Evolutionary conservation across 2,113 vertebrate species (phyloP).

Genomic region (Steatornis caripensis): DNA sequence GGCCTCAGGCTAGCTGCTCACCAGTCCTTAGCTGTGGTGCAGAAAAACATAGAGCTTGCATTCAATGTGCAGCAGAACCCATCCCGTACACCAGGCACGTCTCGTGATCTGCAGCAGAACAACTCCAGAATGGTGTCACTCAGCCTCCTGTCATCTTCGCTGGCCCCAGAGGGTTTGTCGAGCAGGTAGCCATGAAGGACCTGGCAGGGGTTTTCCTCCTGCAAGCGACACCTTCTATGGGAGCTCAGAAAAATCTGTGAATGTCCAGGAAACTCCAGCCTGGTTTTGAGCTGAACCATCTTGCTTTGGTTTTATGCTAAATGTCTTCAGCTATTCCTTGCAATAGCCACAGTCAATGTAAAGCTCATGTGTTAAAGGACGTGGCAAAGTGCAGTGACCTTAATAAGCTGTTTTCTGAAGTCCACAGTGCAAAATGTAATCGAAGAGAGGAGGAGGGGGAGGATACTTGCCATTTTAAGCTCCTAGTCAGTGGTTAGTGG

Average conservation of each 20-base stretch:
- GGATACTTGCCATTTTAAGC: not conserved
- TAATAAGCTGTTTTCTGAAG: not conserved
- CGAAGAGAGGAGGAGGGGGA: accelerated
- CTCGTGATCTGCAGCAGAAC: not conserved
- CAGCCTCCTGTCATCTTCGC: not conserved
- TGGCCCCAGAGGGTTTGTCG: not conserved
- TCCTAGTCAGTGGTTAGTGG: not conserved
- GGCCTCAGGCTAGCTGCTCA: not conserved
- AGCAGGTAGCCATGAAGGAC: not conserved
- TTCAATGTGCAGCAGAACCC: not conserved
- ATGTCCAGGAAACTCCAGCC: not conserved
- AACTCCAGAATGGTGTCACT: not conserved
- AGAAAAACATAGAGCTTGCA: not conserved
- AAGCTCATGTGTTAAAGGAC: not conserved
- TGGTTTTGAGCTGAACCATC: not conserved
- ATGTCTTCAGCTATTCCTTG: not conserved
- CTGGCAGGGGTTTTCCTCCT: not conserved
- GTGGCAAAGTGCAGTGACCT: not conserved
- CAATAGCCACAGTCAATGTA: not conserved
- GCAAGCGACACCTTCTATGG: accelerated
- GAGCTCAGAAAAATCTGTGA: not conserved
- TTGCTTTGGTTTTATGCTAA: not conserved
- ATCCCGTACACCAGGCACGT: not conserved
- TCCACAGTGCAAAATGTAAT: not conserved
- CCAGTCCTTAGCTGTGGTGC: not conserved